Evolutionary conservation across 1,140 invertebrate genomes (phyloP).

Genomic region (Gonioctena quinquepunctata): DNA sequence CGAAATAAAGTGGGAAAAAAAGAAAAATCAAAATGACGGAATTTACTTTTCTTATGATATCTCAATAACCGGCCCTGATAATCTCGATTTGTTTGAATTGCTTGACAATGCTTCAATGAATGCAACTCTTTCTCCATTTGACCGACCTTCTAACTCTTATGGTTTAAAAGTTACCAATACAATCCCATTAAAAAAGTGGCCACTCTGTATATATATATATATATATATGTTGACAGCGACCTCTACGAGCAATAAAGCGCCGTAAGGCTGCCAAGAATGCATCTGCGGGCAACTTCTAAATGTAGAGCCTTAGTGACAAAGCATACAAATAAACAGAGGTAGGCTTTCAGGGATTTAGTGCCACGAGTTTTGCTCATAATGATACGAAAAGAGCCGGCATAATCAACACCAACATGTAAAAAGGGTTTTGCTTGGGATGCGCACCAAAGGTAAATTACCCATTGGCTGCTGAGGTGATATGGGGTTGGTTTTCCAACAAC

Average conservation of each 20-base stretch:
- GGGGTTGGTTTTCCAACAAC: slow-evolving; percentile 17
- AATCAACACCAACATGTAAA: slow-evolving; percentile 5
- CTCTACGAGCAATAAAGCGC: slow-evolving; percentile 40
- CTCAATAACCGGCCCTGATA: too few species aligned
- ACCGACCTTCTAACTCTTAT: too few species aligned
- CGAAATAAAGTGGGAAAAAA: too few species aligned
- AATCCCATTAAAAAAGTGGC: too few species aligned
- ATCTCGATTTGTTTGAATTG: too few species aligned
- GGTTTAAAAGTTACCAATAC: too few species aligned
- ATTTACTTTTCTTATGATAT: too few species aligned
- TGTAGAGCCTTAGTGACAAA: slow-evolving; percentile 44
- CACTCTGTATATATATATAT: too few species aligned
- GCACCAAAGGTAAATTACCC: slow-evolving; percentile 31
- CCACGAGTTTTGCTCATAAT: slow-evolving; percentile 23
- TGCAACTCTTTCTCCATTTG: too few species aligned
- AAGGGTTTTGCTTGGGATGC: slow-evolving; percentile 22
- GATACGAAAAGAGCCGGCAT: background rate
- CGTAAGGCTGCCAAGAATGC: slow-evolving; percentile 40
- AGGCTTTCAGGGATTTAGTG: slow-evolving; percentile 36
- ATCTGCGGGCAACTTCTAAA: slow-evolving; percentile 45
- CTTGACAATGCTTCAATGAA: too few species aligned
- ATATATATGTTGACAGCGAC: background rate
- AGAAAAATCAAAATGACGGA: too few species aligned
- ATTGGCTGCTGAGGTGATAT: slow-evolving; percentile 2
- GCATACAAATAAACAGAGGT: slow-evolving; percentile 48